These are phyloP conservation scores for Bactericera cockerelli DNA, from an alignment of 1,140 invertebrate genomes.

Conservation along the genomic window DNA sequence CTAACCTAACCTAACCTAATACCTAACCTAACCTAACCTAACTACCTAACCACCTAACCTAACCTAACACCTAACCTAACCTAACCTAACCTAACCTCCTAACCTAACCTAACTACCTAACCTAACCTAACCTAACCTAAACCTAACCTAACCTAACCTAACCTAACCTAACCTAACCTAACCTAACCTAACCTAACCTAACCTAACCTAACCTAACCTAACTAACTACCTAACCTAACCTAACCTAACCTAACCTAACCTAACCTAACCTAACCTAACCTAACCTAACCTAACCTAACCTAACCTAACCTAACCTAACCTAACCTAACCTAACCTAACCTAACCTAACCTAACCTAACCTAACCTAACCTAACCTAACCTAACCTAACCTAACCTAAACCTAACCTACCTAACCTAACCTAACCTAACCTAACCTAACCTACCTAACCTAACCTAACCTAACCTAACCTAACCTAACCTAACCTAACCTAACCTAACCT, in stretches of 20 bases:
- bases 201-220: too few species aligned
- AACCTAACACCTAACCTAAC: conserved; percentile 15
- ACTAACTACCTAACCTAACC: too few species aligned
- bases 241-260: conserved; percentile 20
- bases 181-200: too few species aligned
- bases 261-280: conserved; percentile 16
- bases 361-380: conserved; percentile 29
- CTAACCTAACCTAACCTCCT: conserved; percentile 27
- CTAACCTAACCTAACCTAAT: conserved; percentile 25
- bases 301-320: too few species aligned
- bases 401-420: conserved; percentile 19
- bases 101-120: conserved; percentile 28
- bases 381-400: conserved; percentile 25
- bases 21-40: conserved; percentile 21
- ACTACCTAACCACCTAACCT: conserved; percentile 22
- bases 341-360: too few species aligned
- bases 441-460: conserved; percentile 20
- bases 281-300: too few species aligned
- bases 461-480: conserved; percentile 10
- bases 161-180: too few species aligned
- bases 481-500: conserved; percentile 16
- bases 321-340: too few species aligned
- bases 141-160: conserved; percentile 26
- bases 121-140: conserved; percentile 27
- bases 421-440: conserved; percentile 22